These are phyloP conservation scores for Drosophila sturtevanti DNA, from an alignment of 1,140 invertebrate species.

Conservation along the genomic window DNA sequence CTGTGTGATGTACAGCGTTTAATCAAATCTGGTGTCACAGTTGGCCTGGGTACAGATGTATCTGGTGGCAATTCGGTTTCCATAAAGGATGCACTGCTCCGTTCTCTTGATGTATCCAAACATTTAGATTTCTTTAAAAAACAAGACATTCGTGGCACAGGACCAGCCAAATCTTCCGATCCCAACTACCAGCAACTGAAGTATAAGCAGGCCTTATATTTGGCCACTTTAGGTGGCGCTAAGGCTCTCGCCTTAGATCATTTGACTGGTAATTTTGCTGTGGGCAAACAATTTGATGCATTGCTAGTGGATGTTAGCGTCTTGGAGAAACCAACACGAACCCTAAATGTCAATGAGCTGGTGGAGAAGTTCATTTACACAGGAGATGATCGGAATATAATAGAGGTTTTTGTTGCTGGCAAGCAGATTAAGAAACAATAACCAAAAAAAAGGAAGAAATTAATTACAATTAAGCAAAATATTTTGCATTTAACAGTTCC, in stretches of 20 bases:
- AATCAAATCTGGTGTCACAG: conserved; percentile 86
- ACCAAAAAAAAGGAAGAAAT: not conserved
- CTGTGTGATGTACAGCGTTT: conserved; percentile 90
- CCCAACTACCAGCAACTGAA: conserved; percentile 84
- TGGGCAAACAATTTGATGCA: conserved; percentile 94
- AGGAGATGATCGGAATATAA: conserved; percentile 93
- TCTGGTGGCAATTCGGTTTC: conserved; percentile 90
- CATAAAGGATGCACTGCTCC: conserved; percentile 90
- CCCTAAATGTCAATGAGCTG: conserved; percentile 83
- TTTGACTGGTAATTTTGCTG: conserved; percentile 90
- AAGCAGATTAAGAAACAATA: conserved; percentile 82
- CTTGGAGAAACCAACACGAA: conserved; percentile 83
- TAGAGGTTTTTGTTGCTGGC: conserved; percentile 90
- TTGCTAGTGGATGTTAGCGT: conserved; percentile 86
- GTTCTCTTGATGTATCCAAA: conserved; percentile 89
- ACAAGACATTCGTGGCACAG: conserved; percentile 67
- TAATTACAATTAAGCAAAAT: conserved; percentile 23
- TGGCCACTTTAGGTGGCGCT: conserved; percentile 94
- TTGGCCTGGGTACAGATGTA: conserved; percentile 95
- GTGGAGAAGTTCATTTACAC: conserved; percentile 92
- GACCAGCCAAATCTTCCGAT: conserved; percentile 26
- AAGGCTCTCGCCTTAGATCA: conserved; percentile 89
- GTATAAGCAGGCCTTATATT: conserved; percentile 91
- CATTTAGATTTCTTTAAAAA: conserved; percentile 84
- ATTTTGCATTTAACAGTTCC: conserved; percentile 31